These are phyloP conservation scores for Paramuricea clavata DNA, from an alignment of 92 coral and sea anemone species.

Conservation along the genomic window DNA sequence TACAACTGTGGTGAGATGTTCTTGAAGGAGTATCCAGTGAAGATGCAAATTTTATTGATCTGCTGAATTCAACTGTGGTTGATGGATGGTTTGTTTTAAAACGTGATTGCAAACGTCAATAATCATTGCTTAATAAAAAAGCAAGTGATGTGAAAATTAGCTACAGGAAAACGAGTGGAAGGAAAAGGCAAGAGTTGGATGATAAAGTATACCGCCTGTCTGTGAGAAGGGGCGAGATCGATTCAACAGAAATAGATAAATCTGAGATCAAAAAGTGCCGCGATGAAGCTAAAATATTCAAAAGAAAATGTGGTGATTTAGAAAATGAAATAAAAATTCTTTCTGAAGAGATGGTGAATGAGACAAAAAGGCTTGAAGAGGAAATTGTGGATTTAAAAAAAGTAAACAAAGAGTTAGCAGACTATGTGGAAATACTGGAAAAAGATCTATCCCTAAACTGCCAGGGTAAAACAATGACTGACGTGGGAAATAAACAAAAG, in stretches of 20 bases:
- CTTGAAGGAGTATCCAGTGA: conserved; percentile 27
- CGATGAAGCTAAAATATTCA: conserved; percentile 62
- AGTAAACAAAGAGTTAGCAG: conserved; percentile 62
- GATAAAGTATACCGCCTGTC: conserved; percentile 56
- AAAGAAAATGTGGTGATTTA: conserved; percentile 56
- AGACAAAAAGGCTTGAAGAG: conserved; percentile 51
- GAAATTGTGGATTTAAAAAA: conserved; percentile 57
- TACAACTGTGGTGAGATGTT: conserved; percentile 47
- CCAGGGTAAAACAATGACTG: conserved; percentile 56
- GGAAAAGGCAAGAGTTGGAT: conserved; percentile 60
- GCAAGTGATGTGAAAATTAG: conserved; percentile 32
- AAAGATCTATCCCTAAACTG: conserved; percentile 42
- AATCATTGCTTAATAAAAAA: conserved; percentile 46
- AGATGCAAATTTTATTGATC: conserved; percentile 57
- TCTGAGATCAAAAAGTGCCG: conserved; percentile 56
- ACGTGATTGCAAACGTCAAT: conserved; percentile 67
- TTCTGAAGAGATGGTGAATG: conserved; percentile 63
- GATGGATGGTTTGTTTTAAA: conserved; percentile 64
- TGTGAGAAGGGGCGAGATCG: conserved; percentile 70
- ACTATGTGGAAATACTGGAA: conserved; percentile 64
- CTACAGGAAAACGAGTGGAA: conserved; percentile 51
- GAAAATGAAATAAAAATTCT: conserved; percentile 59
- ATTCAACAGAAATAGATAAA: conserved; percentile 56
- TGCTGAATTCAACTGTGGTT: conserved; percentile 64
- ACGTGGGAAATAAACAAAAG: conserved; percentile 47